These are phyloP conservation scores for Microctenopoma stevenorrisi DNA, from an alignment of 2,797 vertebrate genomes.

Conservation along the genomic window DNA sequence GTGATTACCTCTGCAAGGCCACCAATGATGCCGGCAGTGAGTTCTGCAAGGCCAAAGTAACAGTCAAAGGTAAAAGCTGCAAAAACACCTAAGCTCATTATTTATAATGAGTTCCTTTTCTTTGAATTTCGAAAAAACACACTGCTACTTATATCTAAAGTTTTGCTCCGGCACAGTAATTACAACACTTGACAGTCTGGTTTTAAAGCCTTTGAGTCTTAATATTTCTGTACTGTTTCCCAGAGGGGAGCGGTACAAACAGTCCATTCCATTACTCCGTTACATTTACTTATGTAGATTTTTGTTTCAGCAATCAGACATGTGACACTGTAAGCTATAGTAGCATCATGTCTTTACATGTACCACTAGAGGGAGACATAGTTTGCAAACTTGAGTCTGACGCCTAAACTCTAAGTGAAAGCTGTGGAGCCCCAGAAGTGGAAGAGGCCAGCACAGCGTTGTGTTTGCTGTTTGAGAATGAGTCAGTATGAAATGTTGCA, in stretches of 20 bases:
- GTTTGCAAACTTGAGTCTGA: no score
- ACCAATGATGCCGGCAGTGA: slow-evolving; percentile 91
- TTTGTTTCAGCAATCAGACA: no score
- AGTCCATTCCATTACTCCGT: no score
- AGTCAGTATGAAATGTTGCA: not conserved
- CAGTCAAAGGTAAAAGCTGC: slow-evolving; percentile 87
- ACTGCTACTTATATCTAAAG: not conserved
- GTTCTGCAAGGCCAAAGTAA: slow-evolving; percentile 92
- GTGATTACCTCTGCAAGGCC: slow-evolving; percentile 97
- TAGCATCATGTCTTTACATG: no score
- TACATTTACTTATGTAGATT: no score
- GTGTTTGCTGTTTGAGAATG: slow-evolving; percentile 1
- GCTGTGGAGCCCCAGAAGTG: not conserved
- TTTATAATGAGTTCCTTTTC: not conserved
- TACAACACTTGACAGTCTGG: no score
- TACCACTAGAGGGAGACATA: no score
- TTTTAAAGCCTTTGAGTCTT: no score
- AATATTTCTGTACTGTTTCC: no score
- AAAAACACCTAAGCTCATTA: not conserved
- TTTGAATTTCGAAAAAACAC: not conserved
- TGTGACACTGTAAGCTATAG: no score
- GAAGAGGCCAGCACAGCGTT: not conserved
- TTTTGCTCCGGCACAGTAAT: no score
- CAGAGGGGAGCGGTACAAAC: no score
- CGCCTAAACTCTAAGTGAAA: not conserved